Conservation (phyloP, 1,140 invertebrate genomes). For the Eulimnadia texana region DNA sequence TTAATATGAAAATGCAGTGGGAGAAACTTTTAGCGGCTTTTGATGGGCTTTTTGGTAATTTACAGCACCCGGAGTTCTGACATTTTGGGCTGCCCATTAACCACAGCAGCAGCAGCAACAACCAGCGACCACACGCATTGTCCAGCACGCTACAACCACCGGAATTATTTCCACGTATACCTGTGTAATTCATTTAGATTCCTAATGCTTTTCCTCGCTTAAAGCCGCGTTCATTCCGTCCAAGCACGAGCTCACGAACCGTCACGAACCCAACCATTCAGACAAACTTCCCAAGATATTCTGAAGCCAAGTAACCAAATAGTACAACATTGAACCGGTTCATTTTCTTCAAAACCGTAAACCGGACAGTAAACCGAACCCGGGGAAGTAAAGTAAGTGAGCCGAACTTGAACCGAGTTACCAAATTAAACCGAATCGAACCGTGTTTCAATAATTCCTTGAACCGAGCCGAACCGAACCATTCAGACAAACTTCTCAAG, state of each 20-base stretch:
- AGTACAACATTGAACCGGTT: too few relatives aligned
- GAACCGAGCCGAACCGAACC: too few relatives aligned
- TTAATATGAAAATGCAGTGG: neutral
- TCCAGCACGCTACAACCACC: neutral
- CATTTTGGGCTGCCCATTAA: neutral
- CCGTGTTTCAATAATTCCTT: too few relatives aligned
- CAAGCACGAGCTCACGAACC: neutral
- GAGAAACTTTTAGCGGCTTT: neutral
- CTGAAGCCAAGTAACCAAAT: too few relatives aligned
- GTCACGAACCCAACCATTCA: neutral
- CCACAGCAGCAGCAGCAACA: neutral
- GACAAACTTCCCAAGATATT: too few relatives aligned
- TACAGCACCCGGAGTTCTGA: neutral
- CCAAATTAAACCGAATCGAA: too few relatives aligned
- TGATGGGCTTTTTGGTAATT: neutral
- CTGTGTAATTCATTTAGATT: neutral
- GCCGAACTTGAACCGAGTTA: too few relatives aligned
- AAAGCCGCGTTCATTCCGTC: neutral
- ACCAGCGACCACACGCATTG: neutral
- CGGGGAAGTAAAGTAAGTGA: too few relatives aligned
- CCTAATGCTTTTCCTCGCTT: neutral
- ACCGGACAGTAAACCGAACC: too few relatives aligned
- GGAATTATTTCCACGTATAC: neutral
- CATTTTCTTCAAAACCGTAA: too few relatives aligned
- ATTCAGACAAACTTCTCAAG: too few relatives aligned